A percentile compares a stretch with the other conserved stretches of the same genome.
Evolutionary conservation across 2,797 vertebrate species (phyloP).

Genomic region (Ceryle rudis): DNA sequence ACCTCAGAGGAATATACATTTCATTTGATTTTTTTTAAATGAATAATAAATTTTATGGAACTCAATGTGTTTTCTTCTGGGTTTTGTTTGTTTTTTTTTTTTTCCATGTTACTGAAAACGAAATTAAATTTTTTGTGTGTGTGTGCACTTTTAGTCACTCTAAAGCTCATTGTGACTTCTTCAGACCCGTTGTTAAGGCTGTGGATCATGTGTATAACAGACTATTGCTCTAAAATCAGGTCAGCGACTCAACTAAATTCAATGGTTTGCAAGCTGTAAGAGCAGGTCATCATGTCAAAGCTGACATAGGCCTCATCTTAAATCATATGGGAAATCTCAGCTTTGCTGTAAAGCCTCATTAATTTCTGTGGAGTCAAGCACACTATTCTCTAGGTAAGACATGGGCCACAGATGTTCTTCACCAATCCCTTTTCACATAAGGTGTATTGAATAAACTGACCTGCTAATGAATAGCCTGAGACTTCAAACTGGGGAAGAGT

Average conservation of each 20-base stretch:
- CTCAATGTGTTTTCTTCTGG: not conserved
- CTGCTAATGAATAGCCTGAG: not conserved
- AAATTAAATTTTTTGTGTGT: not conserved
- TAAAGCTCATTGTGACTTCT: not conserved
- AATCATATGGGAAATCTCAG: not conserved
- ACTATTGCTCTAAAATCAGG: not conserved
- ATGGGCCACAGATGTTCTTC: not conserved
- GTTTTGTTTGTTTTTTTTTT: not conserved
- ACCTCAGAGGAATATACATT: not conserved
- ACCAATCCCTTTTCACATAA: not conserved
- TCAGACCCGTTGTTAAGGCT: not conserved
- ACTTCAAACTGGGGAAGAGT: not conserved
- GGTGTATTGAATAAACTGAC: not conserved
- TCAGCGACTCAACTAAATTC: slow-evolving; percentile 6
- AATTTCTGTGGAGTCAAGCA: not conserved
- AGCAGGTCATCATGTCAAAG: slow-evolving; percentile 8
- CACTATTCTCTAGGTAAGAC: not conserved
- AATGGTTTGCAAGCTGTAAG: not conserved
- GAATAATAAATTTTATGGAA: not conserved
- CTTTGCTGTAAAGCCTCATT: slow-evolving; percentile 28
- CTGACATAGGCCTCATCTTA: not conserved
- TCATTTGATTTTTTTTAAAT: not conserved
- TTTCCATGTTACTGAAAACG: not conserved
- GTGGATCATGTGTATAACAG: not conserved
- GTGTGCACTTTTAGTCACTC: slow-evolving; percentile 5